Conservation (phyloP, 2,888 invertebrate species). For the Graphium colonna region DNA sequence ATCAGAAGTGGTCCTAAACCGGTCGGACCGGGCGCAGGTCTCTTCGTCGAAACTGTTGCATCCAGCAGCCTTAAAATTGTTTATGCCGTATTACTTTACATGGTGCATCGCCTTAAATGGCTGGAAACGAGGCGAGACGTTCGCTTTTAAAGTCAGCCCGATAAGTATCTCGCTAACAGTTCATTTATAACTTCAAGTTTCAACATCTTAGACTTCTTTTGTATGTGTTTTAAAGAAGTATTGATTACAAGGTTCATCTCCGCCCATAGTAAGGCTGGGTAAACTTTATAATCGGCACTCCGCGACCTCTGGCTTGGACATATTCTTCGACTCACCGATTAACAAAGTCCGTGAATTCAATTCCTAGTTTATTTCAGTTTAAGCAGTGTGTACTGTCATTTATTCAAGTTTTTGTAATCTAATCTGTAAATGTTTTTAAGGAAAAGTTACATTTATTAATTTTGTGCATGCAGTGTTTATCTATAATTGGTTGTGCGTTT, state of each 20-base stretch:
- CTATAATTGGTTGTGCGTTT: too few species aligned
- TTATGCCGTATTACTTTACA: slow-evolving; percentile 50
- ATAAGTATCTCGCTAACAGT: background rate
- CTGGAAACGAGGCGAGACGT: slow-evolving; percentile 24
- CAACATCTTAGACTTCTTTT: background rate
- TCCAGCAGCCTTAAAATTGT: slow-evolving; percentile 61
- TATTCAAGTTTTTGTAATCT: too few species aligned
- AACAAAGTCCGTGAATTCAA: background rate
- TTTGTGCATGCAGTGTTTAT: too few species aligned
- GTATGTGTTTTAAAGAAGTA: background rate
- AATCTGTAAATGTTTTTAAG: too few species aligned
- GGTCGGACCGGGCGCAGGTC: slow-evolving; percentile 60
- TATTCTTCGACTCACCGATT: too few species aligned
- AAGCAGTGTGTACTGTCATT: too few species aligned
- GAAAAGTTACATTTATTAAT: too few species aligned
- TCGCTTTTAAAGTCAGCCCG: slow-evolving; percentile 23
- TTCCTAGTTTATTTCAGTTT: background rate
- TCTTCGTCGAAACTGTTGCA: slow-evolving; percentile 56
- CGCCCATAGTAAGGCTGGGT: too few species aligned
- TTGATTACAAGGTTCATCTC: background rate
- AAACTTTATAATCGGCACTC: too few species aligned
- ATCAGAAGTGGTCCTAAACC: slow-evolving; percentile 71
- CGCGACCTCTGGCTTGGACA: too few species aligned
- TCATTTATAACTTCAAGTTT: background rate
- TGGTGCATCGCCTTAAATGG: slow-evolving; percentile 26